Conservation (phyloP, 2,888 invertebrate species). For the Chorisops tibialis region DNA sequence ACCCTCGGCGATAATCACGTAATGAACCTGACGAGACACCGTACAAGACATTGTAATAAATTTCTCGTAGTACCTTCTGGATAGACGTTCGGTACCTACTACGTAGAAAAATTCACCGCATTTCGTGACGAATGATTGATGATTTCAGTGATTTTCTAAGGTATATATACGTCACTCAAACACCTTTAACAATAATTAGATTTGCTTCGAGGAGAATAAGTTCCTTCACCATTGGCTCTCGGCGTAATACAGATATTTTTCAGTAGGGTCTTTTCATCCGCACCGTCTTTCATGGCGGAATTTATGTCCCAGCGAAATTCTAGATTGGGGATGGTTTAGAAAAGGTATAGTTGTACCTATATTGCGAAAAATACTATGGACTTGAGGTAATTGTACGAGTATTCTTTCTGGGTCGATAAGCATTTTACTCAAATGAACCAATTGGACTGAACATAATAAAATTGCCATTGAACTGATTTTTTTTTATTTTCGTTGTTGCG, state of each 20-base stretch:
- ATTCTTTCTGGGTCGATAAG: too few species aligned
- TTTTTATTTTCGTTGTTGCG: too few species aligned
- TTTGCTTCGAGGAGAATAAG: slow-evolving; percentile 27
- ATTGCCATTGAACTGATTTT: too few species aligned
- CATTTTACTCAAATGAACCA: too few species aligned
- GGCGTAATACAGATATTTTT: slow-evolving; percentile 1
- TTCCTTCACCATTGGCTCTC: slow-evolving; percentile 7
- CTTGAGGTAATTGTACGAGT: too few species aligned
- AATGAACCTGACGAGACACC: slow-evolving; percentile 17
- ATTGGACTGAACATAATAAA: too few species aligned
- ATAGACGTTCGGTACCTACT: background rate
- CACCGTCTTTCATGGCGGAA: too few species aligned
- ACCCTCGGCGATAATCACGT: slow-evolving; percentile 30
- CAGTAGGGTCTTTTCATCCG: too few species aligned
- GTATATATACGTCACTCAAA: slow-evolving; percentile 36
- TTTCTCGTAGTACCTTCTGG: background rate
- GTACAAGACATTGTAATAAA: background rate
- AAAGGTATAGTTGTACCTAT: too few species aligned
- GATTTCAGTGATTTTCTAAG: slow-evolving; percentile 34
- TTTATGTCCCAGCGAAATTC: too few species aligned
- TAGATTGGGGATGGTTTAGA: too few species aligned
- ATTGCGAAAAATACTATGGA: too few species aligned
- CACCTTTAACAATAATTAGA: slow-evolving; percentile 36
- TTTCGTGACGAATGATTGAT: slow-evolving; percentile 36
- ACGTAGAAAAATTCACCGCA: slow-evolving; percentile 29